These are phyloP conservation scores for Pithys albifrons DNA, from an alignment of 2,113 vertebrate genomes.

Conservation along the genomic window DNA sequence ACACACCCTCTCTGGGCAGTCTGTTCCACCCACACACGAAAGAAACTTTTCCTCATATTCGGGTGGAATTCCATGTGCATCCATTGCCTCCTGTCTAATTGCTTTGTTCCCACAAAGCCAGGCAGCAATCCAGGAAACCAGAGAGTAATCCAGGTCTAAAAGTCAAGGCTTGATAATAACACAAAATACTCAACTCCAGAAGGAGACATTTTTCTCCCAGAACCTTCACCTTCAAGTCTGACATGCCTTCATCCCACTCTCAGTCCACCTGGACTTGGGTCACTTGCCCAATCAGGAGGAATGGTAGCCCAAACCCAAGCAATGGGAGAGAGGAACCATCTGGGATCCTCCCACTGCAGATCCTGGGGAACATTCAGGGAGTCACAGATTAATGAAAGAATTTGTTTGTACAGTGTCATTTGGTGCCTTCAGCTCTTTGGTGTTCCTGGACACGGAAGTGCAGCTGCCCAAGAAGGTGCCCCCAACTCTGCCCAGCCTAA, in stretches of 20 bases:
- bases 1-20: background rate
- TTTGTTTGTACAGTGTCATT: fast-evolving
- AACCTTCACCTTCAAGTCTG: background rate
- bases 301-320: background rate
- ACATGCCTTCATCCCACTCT: fast-evolving
- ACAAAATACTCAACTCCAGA: too few relatives aligned
- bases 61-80: fast-evolving
- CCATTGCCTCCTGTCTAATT: fast-evolving
- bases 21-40: background rate
- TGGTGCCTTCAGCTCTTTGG: background rate
- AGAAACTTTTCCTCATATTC: background rate
- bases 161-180: fast-evolving
- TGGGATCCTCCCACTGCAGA: fast-evolving
- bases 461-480: background rate
- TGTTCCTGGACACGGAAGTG: too few relatives aligned
- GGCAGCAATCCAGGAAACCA: background rate
- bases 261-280: fast-evolving
- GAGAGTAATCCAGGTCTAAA: background rate
- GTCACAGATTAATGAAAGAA: fast-evolving
- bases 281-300: fast-evolving
- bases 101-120: background rate
- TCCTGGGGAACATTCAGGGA: background rate
- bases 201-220: background rate
- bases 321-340: background rate
- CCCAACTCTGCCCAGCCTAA: fast-evolving